Evolutionary conservation across 2,888 invertebrate species (phyloP).

Genomic region (Argyra leucocephala): DNA sequence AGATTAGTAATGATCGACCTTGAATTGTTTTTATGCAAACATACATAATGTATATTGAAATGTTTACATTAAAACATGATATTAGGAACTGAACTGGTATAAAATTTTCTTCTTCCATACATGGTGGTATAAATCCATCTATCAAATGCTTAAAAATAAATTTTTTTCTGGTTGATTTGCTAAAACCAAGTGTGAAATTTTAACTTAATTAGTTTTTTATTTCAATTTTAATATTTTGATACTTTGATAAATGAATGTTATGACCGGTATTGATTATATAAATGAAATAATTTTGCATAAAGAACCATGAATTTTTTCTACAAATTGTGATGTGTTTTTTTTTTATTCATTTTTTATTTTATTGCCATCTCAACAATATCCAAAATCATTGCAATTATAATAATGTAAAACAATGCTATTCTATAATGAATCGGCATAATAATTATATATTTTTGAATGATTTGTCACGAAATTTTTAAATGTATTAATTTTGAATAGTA

Average conservation of each 20-base stretch:
- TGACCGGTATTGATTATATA: not conserved
- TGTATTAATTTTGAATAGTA: not conserved
- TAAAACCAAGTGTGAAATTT: not conserved
- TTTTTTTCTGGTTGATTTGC: not conserved
- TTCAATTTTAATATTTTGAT: not conserved
- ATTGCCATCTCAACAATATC: no score
- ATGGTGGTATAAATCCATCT: no score
- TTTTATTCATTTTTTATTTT: not conserved
- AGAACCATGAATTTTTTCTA: not conserved
- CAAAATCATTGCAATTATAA: no score
- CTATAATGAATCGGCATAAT: not conserved
- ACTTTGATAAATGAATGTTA: constrained; percentile 2
- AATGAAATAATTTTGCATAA: not conserved
- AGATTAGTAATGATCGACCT: no score
- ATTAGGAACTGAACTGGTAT: no score
- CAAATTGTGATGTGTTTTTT: not conserved
- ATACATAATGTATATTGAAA: no score
- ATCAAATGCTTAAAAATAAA: no score
- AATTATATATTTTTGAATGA: not conserved
- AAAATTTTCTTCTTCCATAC: no score
- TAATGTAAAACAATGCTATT: no score
- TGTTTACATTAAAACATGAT: no score
- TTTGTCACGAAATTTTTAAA: not conserved
- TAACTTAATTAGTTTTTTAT: not conserved
- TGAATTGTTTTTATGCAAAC: no score